phyloP scores from a whole-genome alignment of 2,797 vertebrate species.

The Megaceryle alcyon region DNA sequence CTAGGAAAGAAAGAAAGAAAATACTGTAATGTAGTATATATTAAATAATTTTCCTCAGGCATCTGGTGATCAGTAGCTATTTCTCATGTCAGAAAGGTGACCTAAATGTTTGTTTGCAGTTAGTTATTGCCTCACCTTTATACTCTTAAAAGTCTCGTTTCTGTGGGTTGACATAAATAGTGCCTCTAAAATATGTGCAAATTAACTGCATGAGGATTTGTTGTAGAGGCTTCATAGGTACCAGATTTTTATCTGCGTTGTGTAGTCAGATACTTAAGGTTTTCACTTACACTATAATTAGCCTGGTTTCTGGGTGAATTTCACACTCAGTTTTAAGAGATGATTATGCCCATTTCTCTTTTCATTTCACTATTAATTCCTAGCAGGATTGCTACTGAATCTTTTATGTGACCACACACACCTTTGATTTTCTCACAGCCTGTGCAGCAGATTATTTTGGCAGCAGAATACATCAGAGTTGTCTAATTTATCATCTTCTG shows the following conservation, averaged over 20 bases:
- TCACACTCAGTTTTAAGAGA: neutral
- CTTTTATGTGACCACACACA: neutral
- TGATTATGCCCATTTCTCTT: neutral
- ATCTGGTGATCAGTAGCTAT: neutral
- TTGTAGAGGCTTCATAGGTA: neutral
- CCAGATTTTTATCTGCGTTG: conserved; percentile 7
- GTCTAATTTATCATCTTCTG: neutral
- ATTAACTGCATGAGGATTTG: neutral
- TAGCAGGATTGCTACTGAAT: neutral
- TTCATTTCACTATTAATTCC: neutral
- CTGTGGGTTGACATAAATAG: neutral
- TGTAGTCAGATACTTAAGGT: neutral
- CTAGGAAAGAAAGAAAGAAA: conserved; percentile 19
- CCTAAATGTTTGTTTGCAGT: neutral
- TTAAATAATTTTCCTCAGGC: conserved; percentile 19
- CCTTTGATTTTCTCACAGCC: neutral
- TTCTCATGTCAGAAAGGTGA: neutral
- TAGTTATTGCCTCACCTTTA: neutral
- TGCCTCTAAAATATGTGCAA: neutral
- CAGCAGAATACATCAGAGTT: neutral
- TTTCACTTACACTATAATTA: conserved; percentile 28
- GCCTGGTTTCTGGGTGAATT: conserved; percentile 13
- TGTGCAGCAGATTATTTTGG: neutral
- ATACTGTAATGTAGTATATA: neutral
- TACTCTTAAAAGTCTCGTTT: neutral